phyloP scores from a whole-genome alignment of 1,140 invertebrate genomes.

The Dendrolimus kikuchii region DNA sequence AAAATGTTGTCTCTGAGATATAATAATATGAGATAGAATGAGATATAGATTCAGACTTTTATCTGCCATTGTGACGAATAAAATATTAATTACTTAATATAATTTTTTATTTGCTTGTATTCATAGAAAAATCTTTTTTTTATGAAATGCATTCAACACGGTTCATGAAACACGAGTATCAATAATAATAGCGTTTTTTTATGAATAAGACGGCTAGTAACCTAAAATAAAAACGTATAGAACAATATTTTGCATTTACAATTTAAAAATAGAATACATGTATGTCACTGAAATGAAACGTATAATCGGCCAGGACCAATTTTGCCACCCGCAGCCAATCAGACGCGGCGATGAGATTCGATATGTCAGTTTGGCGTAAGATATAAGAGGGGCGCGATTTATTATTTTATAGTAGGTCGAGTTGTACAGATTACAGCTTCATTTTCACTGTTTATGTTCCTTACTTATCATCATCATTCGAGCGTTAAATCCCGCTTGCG shows the following conservation, averaged over 20 bases:
- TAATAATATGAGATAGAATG: no score
- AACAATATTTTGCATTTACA: conserved; percentile 23
- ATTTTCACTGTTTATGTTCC: no score
- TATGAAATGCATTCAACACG: background rate
- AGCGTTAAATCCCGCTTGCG: no score
- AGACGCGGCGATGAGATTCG: conserved; percentile 54
- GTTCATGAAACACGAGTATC: no score
- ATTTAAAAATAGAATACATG: conserved; percentile 46
- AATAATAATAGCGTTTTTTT: no score
- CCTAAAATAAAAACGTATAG: conserved; percentile 22
- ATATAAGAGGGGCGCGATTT: conserved; percentile 19
- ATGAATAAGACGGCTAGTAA: no score
- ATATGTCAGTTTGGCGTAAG: conserved; percentile 29
- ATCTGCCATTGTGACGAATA: background rate
- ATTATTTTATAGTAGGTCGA: background rate
- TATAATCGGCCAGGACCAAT: conserved; percentile 47
- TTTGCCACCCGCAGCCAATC: conserved; percentile 69
- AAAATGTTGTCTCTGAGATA: no score
- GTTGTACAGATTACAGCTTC: no score
- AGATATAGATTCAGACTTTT: no score
- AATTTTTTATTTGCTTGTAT: conserved; percentile 4
- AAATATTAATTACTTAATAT: conserved; percentile 7
- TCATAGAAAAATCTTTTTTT: conserved; percentile 1
- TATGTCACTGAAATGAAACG: conserved; percentile 67
- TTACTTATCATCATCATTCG: no score